A percentile compares a stretch with the other conserved stretches of the same genome.
Conservation (phyloP, 1,140 invertebrate species). For the Atta colombica region DNA sequence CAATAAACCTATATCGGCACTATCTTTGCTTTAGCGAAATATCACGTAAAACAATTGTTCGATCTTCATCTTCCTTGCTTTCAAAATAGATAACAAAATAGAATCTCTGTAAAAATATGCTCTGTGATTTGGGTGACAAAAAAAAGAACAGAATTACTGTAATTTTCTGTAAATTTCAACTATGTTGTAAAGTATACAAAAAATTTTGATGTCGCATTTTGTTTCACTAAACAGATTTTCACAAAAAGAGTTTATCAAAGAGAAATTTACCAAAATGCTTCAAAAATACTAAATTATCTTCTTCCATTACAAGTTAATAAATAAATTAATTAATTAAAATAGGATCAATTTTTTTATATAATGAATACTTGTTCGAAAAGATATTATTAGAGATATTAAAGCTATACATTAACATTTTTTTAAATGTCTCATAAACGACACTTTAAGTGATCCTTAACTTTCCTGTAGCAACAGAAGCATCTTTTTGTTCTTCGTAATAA, state of each 20-base stretch:
- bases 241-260: background rate
- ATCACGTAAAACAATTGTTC: constrained; percentile 2
- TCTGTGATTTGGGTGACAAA: background rate
- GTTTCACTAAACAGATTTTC: background rate
- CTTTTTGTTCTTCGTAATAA: background rate
- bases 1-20: constrained; percentile 47
- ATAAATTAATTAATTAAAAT: background rate
- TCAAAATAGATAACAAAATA: background rate
- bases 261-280: background rate
- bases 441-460: background rate
- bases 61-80: constrained; percentile 2
- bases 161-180: background rate
- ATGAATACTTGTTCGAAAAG: background rate
- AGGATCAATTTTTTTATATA: background rate
- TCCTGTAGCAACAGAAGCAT: background rate
- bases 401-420: background rate
- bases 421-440: background rate
- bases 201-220: background rate
- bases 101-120: background rate
- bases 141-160: background rate
- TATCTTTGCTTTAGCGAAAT: background rate
- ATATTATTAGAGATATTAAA: background rate
- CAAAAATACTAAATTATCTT: background rate
- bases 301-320: background rate
- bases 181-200: background rate